Base-by-base conservation (phyloP, 1,140 invertebrate species). In the Palaemon carinicauda region DNA sequence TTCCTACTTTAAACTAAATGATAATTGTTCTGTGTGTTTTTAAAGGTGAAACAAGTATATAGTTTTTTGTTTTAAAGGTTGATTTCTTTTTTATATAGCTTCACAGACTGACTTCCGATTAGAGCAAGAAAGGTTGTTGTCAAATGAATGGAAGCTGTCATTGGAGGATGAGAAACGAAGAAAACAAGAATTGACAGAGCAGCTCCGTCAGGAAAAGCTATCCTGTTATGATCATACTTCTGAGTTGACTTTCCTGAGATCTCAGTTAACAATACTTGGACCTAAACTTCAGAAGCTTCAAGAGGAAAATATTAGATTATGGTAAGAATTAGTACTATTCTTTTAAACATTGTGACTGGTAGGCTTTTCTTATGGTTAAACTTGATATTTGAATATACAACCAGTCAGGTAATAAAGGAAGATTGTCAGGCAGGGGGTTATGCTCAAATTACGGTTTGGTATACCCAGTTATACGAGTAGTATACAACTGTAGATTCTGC, bases 81-180 rank as follows among this genome's bases (percentile, higher is more conserved):
- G 41, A 9, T 41, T 41, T 41, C 41, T 9, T 41, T 41, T 41
- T 41, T 41, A 41, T 27, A n/a, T 65, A 86, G 84, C 80, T 73
- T 60, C 31, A 3, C 29, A 51, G 56, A 10, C 74, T 41, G 84
- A 86, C 33, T 80, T 79, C 31, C 56, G 31, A 31, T 12, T 86
- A 52, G 84, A 86, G 51, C 84, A 86, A 53, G 84, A 86, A 15
- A 52, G 54, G 51, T 53, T 80, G 65, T 69, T 69, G 24, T 77
- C 33, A 41, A 52, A 31, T 80, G 84, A 86, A 53, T 79, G 77
- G 84, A 79, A 80, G 33, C 54, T 86, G 29, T 71, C 54, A 15
- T 56, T 33, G 80, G 84, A 86, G 27, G 50, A 33, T 56, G 84
- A 86, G 56, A 79, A 73, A 24, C 56, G 73, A 33, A 69, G 78